Evolutionary conservation across 1,140 invertebrate species (phyloP).

Genomic region (Bursaphelenchus mucronatus): DNA sequence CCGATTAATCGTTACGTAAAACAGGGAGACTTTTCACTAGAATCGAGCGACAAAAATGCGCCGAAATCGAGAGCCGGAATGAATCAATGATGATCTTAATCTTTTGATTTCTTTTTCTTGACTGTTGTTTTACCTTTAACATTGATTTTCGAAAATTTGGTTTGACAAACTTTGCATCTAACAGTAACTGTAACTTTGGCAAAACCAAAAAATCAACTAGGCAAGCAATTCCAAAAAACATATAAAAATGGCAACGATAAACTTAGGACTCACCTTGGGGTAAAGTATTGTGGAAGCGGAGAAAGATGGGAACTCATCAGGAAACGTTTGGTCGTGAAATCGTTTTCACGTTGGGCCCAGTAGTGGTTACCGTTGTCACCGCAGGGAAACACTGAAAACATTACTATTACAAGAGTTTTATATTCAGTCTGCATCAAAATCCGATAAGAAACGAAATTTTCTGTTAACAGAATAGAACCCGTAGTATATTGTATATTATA

Average conservation of each 20-base stretch:
- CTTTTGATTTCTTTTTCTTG: not conserved
- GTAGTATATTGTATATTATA: no score
- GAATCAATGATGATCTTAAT: no score
- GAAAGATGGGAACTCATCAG: slow-evolving; percentile 23
- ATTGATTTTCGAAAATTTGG: not conserved
- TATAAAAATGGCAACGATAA: not conserved
- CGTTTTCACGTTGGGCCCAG: slow-evolving; percentile 8
- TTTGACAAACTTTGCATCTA: slow-evolving; percentile 1
- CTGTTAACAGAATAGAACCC: no score
- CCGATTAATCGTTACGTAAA: no score
- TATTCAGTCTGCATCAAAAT: no score
- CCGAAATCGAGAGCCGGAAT: no score
- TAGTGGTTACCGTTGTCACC: slow-evolving; percentile 7
- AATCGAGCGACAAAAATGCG: no score
- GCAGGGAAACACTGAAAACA: slow-evolving; percentile 13
- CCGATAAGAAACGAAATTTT: no score
- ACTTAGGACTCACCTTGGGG: slow-evolving; percentile 17
- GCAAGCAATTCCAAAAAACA: not conserved
- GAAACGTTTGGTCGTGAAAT: slow-evolving; percentile 5
- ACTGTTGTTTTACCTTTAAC: slow-evolving; percentile 8
- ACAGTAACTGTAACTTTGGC: slow-evolving; percentile 1
- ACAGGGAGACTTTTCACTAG: no score
- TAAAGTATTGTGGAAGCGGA: slow-evolving; percentile 23
- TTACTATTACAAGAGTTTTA: not conserved
- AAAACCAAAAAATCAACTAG: slow-evolving; percentile 1